Evolutionary conservation across 92 coral and sea anemone species (phyloP).

Genomic region (Phenganax marumi): DNA sequence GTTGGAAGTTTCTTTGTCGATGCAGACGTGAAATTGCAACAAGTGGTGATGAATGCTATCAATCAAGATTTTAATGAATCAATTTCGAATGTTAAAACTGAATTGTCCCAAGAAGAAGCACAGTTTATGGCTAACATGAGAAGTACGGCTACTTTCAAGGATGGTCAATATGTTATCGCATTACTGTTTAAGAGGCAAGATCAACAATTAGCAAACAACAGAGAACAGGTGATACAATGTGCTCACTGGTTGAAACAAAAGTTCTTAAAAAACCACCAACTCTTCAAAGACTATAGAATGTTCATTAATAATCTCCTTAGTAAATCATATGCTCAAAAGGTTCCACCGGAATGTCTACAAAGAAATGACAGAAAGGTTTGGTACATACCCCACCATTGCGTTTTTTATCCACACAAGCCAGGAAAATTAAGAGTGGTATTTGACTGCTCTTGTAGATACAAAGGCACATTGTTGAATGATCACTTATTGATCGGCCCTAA

Average conservation of each 20-base stretch:
- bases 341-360: conserved; percentile 16
- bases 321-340: conserved; percentile 27
- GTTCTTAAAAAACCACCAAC: background rate
- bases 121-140: conserved; percentile 44
- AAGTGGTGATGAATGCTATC: conserved; percentile 38
- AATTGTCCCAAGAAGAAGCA: conserved; percentile 49
- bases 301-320: conserved; percentile 2
- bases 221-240: conserved; percentile 2
- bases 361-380: conserved; percentile 2
- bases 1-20: conserved; percentile 34
- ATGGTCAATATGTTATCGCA: conserved; percentile 51
- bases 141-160: conserved; percentile 29
- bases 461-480: background rate
- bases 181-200: conserved; percentile 42
- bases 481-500: background rate
- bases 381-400: conserved; percentile 13
- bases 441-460: background rate
- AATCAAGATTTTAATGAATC: conserved; percentile 50
- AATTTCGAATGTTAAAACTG: conserved; percentile 36
- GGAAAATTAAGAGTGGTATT: background rate
- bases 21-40: conserved; percentile 49
- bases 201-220: conserved; percentile 39
- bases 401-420: conserved; percentile 11
- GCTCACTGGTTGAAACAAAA: conserved; percentile 13
- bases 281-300: background rate